phyloP scores from a whole-genome alignment of 2,888 invertebrate genomes.

The Nymphalis c-album region DNA sequence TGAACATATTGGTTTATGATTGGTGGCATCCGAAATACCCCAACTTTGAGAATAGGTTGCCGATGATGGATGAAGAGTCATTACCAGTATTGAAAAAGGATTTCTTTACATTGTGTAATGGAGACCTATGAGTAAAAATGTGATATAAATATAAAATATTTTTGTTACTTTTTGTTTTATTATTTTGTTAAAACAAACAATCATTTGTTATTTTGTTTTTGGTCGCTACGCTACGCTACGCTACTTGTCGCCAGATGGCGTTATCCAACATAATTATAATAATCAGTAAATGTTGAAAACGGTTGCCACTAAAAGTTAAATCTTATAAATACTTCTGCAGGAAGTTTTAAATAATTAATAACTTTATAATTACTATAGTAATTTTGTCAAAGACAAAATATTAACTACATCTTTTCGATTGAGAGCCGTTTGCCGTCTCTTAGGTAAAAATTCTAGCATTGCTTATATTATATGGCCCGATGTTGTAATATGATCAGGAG shows the following conservation, averaged over 20 bases:
- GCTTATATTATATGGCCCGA: too few relatives aligned
- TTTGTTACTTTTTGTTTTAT: conserved; percentile 22
- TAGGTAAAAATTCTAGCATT: too few relatives aligned
- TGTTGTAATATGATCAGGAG: too few relatives aligned
- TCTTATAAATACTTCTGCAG: too few relatives aligned
- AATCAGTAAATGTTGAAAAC: too few relatives aligned
- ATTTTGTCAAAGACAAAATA: too few relatives aligned
- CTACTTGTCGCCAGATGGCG: not conserved
- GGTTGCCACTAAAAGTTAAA: too few relatives aligned
- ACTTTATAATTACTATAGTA: too few relatives aligned
- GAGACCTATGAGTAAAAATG: conserved; percentile 36
- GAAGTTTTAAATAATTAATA: too few relatives aligned
- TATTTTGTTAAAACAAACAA: not conserved
- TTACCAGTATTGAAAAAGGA: conserved; percentile 57
- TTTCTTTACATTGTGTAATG: conserved; percentile 51
- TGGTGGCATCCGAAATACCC: conserved; percentile 85
- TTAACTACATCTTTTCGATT: too few relatives aligned
- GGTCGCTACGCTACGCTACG: not conserved
- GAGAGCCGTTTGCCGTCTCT: too few relatives aligned
- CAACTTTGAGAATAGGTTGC: conserved; percentile 56
- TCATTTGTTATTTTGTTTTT: not conserved
- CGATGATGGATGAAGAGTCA: conserved; percentile 55
- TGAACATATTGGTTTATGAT: conserved; percentile 66
- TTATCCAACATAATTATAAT: too few relatives aligned
- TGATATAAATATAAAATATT: conserved; percentile 31